phyloP scores from a whole-genome alignment of 2,888 invertebrate genomes.

The Drosophila koepferae region DNA sequence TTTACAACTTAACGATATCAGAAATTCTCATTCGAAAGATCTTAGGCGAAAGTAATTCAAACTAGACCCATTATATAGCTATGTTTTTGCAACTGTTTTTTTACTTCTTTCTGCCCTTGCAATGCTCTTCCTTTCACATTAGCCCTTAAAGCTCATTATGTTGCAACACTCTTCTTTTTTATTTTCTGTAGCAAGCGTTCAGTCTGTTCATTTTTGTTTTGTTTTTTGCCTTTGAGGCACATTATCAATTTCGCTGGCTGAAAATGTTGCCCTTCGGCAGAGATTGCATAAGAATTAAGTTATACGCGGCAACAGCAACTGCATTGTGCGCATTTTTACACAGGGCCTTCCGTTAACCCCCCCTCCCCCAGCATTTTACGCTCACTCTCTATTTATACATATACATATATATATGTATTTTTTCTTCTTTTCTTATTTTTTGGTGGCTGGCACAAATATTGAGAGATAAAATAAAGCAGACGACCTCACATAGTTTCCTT shows the following conservation, averaged over 20 bases:
- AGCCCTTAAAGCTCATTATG: slow-evolving; percentile 28
- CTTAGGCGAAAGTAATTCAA: background rate
- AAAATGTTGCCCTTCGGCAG: slow-evolving; percentile 41
- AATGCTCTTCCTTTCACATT: background rate
- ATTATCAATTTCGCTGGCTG: slow-evolving; percentile 71
- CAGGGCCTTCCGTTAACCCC: slow-evolving; percentile 10
- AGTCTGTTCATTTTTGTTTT: slow-evolving; percentile 3
- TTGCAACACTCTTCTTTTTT: slow-evolving; percentile 16
- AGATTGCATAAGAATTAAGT: slow-evolving; percentile 67
- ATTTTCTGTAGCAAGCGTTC: slow-evolving; percentile 18
- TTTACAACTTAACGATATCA: too few species aligned
- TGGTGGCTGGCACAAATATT: slow-evolving; percentile 67
- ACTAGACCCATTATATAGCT: slow-evolving; percentile 3
- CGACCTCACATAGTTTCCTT: slow-evolving; percentile 79
- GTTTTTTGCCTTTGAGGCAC: slow-evolving; percentile 25
- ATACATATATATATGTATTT: background rate
- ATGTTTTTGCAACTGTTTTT: background rate
- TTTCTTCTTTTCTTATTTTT: slow-evolving; percentile 19
- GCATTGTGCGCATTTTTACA: slow-evolving; percentile 49
- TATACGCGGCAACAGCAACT: slow-evolving; percentile 39
- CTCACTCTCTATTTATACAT: slow-evolving; percentile 1
- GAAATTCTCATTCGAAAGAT: background rate
- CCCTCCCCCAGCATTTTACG: slow-evolving; percentile 6
- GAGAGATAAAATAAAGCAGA: slow-evolving; percentile 69
- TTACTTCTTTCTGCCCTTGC: background rate